Conservation (phyloP, 2,888 invertebrate genomes). For the Xylota segnis region DNA sequence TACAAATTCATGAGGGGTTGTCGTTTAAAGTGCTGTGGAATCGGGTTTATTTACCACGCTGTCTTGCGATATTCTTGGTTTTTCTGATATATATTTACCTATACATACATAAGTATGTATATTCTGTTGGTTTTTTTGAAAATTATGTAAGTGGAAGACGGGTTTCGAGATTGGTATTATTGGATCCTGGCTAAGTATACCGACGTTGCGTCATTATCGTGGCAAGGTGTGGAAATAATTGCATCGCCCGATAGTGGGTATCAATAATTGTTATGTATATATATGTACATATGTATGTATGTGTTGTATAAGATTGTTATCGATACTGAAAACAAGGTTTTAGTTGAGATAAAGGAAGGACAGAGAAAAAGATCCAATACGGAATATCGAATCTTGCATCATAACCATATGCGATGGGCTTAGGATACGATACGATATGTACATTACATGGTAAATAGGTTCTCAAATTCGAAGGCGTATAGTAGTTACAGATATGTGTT, state of each 20-base stretch:
- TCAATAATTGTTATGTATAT: neutral
- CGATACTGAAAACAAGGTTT: too few relatives aligned
- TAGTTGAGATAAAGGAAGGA: too few relatives aligned
- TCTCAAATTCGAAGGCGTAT: too few relatives aligned
- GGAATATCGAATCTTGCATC: too few relatives aligned
- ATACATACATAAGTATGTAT: too few relatives aligned
- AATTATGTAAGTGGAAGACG: slow-evolving; percentile 17
- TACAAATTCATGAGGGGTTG: slow-evolving; percentile 37
- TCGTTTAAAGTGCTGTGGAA: slow-evolving; percentile 13
- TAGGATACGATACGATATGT: too few relatives aligned
- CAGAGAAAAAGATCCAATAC: too few relatives aligned
- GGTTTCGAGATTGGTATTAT: slow-evolving; percentile 17
- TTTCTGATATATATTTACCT: neutral
- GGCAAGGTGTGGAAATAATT: neutral
- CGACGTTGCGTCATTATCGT: slow-evolving; percentile 11
- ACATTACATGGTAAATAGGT: too few relatives aligned
- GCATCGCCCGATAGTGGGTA: neutral
- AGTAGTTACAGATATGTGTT: too few relatives aligned
- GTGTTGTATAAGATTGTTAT: neutral
- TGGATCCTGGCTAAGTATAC: slow-evolving; percentile 23
- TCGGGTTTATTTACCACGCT: slow-evolving; percentile 11
- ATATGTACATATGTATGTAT: too few relatives aligned
- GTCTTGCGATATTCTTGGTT: slow-evolving; percentile 18
- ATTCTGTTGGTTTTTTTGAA: neutral
- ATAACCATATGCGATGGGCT: too few relatives aligned